phyloP scores from a whole-genome alignment of 2,888 invertebrate genomes.

The Galerucella nymphaeae region DNA sequence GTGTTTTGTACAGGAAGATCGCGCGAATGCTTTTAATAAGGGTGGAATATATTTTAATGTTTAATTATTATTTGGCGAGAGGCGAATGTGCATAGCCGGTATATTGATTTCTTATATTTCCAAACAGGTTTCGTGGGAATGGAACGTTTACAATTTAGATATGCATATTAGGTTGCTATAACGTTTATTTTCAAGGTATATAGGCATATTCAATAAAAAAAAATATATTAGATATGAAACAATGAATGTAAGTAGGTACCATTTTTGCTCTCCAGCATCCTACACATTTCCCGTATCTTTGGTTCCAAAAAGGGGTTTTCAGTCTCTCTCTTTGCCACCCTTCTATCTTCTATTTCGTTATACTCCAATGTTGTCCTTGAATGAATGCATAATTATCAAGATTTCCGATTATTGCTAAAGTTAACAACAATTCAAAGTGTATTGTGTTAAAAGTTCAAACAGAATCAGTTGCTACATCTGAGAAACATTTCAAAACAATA shows the following conservation, averaged over 20 bases:
- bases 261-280: too few relatives aligned
- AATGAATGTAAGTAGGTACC: too few relatives aligned
- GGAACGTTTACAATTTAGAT: slow-evolving; percentile 14
- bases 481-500: slow-evolving; percentile 24
- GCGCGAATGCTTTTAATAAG: slow-evolving; percentile 44
- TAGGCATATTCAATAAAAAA: too few relatives aligned
- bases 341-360: too few relatives aligned
- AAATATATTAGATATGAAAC: too few relatives aligned
- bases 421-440: background rate
- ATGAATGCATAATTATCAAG: too few relatives aligned
- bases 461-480: slow-evolving; percentile 36
- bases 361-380: too few relatives aligned
- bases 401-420: background rate
- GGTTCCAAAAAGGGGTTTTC: too few relatives aligned
- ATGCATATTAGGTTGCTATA: background rate
- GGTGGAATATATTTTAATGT: slow-evolving; percentile 46
- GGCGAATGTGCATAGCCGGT: slow-evolving; percentile 39
- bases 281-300: too few relatives aligned
- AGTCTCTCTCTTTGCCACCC: too few relatives aligned
- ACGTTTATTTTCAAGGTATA: too few relatives aligned
- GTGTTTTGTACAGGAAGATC: slow-evolving; percentile 43
- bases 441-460: slow-evolving; percentile 20
- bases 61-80: slow-evolving; percentile 45
- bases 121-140: slow-evolving; percentile 47
- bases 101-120: slow-evolving; percentile 45